phyloP scores from a whole-genome alignment of 2,888 invertebrate genomes.

The Platycnemis pennipes region DNA sequence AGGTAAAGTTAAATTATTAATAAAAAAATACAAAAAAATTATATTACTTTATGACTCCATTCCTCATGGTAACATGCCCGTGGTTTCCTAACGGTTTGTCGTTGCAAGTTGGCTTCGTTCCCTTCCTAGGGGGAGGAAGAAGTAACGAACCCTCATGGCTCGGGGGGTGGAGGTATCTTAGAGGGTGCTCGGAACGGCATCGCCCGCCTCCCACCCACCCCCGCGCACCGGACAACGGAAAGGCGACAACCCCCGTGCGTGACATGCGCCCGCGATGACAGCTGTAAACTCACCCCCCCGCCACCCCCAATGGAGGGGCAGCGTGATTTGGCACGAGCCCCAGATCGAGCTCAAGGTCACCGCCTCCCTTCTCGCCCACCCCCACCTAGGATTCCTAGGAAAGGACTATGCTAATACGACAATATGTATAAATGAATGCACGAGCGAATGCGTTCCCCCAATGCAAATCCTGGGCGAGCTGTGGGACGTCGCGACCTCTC shows the following conservation, averaged over 20 bases:
- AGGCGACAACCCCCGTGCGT: constrained; percentile 22
- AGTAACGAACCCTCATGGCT: background rate
- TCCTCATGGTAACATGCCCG: no score
- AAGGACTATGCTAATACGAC: background rate
- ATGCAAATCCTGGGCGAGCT: background rate
- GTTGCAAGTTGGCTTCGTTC: background rate
- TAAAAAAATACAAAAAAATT: no score
- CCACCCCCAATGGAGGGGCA: background rate
- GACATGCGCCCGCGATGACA: constrained; percentile 5
- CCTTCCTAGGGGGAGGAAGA: background rate
- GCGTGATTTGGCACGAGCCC: background rate
- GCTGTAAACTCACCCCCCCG: background rate
- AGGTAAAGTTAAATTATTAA: no score
- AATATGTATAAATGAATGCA: background rate
- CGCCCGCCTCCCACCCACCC: no score
- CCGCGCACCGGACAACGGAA: no score
- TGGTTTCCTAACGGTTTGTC: background rate
- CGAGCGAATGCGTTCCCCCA: background rate
- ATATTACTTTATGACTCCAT: no score
- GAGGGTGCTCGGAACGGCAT: no score
- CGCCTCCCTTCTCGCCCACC: background rate
- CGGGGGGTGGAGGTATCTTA: background rate
- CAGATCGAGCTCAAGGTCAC: background rate
- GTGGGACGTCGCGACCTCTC: background rate
- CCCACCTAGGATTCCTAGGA: background rate